phyloP scores from a whole-genome alignment of 1,140 invertebrate species.

The Adelges cooleyi region DNA sequence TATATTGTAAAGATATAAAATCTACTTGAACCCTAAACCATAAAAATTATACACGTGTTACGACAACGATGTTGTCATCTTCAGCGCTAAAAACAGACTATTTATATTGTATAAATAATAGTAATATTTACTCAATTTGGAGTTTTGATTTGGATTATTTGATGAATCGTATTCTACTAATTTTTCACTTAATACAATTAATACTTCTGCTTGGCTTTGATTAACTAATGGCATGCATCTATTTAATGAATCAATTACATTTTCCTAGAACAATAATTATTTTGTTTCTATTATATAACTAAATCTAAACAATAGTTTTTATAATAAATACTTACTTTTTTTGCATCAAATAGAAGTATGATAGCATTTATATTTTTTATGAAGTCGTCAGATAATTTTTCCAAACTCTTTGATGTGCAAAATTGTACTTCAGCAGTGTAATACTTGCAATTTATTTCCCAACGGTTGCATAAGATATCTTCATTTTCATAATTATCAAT shows the following conservation, averaged over 20 bases:
- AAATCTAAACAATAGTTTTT: no score
- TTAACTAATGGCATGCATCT: conserved; percentile 7
- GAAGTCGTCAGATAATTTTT: conserved; percentile 8
- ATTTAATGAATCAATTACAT: conserved; percentile 1
- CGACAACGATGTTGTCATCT: no score
- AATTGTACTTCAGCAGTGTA: conserved; percentile 10
- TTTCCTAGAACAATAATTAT: background rate
- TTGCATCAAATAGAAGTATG: background rate
- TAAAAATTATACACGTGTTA: no score
- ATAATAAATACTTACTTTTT: conserved; percentile 7
- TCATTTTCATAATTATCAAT: background rate
- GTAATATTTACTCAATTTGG: background rate
- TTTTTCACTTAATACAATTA: conserved; percentile 13
- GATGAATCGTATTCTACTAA: background rate
- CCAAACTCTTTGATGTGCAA: background rate
- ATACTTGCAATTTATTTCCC: conserved; percentile 14
- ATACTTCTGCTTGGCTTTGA: conserved; percentile 5
- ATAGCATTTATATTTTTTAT: conserved; percentile 13
- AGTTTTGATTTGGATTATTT: background rate
- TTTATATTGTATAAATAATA: background rate
- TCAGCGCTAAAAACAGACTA: no score
- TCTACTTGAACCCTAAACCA: no score
- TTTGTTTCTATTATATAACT: no score
- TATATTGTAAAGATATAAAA: no score
- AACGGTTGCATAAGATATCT: background rate